Evolutionary conservation across 2,888 invertebrate genomes (phyloP), one percentile per base, ranked within the genome.

Genomic region (Theretra japonica): DNA sequence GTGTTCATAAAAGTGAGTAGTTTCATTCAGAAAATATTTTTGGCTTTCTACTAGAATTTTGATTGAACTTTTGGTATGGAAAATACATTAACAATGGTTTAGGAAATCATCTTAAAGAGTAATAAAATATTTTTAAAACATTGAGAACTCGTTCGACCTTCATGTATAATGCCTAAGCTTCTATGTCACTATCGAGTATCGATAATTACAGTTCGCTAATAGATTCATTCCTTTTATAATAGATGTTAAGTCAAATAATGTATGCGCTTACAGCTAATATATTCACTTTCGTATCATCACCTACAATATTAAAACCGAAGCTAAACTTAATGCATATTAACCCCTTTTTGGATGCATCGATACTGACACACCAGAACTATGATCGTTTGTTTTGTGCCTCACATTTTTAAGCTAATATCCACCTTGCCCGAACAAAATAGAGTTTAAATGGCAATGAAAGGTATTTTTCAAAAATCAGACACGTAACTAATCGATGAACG

Each of bases 401-500:
- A 7, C 15, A 70, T n/a, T 0, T 0, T 0, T 2, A 70, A 4
- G 1, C 6, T 0, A 68, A 69, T 75, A 70, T 73, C 6, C 56
- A 15, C 69, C 70, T 65, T 82, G 73, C 60, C 1, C 2, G 0
- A 0, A 56, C 2, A 0, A 3, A 0, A 0, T 75, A 81, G 73
- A 71, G 70, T 74, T 62, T 0, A 77, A 69, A 79, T 41, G 80
- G 7, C n/a, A 15, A 1, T 23, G 68, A 15, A 1, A 19, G 17
- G 17, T 7, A 21, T 21, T 60, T 19, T 58, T 72, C 0, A 3
- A 74, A 74, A 72, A 73, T 72, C 48, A 73, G 75, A 78, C 75
- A 83, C 86, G 88, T 84, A 84, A 85, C 87, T 85, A 92, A 93
- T 93, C 91, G 88, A 92, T 91, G 88, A 88, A 87, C 88, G 87